Conservation (phyloP, 2,888 invertebrate species). For the Lottia scabra region DNA sequence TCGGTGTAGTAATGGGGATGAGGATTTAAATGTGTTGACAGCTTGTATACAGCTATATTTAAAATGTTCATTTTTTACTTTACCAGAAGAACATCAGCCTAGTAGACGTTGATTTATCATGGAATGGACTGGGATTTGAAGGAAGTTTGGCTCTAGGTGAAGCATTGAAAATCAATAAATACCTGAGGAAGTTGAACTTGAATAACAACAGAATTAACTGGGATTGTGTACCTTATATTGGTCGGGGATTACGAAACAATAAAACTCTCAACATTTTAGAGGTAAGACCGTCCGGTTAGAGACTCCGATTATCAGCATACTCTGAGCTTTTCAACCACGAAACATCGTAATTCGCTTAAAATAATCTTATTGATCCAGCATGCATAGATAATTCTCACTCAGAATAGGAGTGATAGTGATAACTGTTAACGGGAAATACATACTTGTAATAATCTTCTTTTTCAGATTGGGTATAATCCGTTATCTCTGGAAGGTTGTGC, state of each 20-base stretch:
- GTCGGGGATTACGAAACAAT: slow-evolving; percentile 58
- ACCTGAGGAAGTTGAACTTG: slow-evolving; percentile 56
- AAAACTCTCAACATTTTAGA: slow-evolving; percentile 56
- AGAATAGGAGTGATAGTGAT: no score
- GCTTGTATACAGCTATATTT: background rate
- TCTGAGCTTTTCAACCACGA: no score
- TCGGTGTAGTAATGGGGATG: no score
- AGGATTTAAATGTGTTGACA: no score
- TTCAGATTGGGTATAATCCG: slow-evolving; percentile 64
- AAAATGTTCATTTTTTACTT: background rate
- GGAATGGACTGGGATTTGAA: slow-evolving; percentile 66
- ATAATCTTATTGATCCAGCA: no score
- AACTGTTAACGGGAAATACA: no score
- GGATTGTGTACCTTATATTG: slow-evolving; percentile 60
- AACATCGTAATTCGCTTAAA: no score
- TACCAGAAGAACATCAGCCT: slow-evolving; percentile 47
- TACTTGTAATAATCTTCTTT: no score
- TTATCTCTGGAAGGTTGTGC: slow-evolving; percentile 66
- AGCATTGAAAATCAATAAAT: slow-evolving; percentile 53
- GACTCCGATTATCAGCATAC: no score
- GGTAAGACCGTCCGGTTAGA: slow-evolving; percentile 44
- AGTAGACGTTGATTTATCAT: slow-evolving; percentile 53
- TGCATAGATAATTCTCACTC: no score
- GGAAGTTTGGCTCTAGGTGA: slow-evolving; percentile 62
- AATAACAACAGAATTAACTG: slow-evolving; percentile 66